These are phyloP conservation scores for Bilobella aurantiaca DNA, from an alignment of 1,140 invertebrate genomes.

Conservation along the genomic window DNA sequence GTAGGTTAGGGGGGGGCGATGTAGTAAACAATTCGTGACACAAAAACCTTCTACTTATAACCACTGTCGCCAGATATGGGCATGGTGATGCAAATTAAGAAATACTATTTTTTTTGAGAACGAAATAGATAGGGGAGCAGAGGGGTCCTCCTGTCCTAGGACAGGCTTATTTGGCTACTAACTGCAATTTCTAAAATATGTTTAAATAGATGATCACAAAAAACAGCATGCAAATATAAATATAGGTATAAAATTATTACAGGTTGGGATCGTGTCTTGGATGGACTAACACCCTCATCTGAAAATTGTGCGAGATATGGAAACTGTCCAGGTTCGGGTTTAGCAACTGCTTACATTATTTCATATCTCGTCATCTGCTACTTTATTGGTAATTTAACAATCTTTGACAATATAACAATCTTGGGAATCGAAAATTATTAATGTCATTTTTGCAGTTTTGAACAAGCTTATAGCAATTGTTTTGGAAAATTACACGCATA, in stretches of 20 bases:
- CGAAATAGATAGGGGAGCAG: too few relatives aligned
- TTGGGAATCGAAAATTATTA: not conserved
- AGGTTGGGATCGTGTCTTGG: conserved; percentile 91
- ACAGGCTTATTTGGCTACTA: too few relatives aligned
- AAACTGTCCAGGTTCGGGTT: conserved; percentile 70
- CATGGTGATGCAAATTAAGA: too few relatives aligned
- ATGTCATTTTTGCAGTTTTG: conserved; percentile 49
- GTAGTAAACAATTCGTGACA: too few relatives aligned
- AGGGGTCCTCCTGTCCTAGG: too few relatives aligned
- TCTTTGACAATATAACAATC: not conserved
- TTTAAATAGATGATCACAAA: too few relatives aligned
- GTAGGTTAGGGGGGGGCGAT: too few relatives aligned
- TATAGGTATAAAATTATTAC: conserved; percentile 43
- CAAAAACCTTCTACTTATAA: too few relatives aligned
- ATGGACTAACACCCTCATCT: conserved; percentile 95
- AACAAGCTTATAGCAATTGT: conserved; percentile 99
- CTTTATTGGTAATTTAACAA: conserved; percentile 56
- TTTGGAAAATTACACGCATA: conserved; percentile 95
- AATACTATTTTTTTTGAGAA: too few relatives aligned
- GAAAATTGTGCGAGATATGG: conserved; percentile 87
- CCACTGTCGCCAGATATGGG: too few relatives aligned
- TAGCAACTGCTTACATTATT: conserved; percentile 87
- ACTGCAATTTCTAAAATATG: too few relatives aligned
- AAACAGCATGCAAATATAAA: too few relatives aligned
- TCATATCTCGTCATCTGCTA: conserved; percentile 96